Percentiles rank a stretch among this genome's conserved stretches.
Conservation (phyloP, 2,888 invertebrate genomes). For the Amphipoea oculea region DNA sequence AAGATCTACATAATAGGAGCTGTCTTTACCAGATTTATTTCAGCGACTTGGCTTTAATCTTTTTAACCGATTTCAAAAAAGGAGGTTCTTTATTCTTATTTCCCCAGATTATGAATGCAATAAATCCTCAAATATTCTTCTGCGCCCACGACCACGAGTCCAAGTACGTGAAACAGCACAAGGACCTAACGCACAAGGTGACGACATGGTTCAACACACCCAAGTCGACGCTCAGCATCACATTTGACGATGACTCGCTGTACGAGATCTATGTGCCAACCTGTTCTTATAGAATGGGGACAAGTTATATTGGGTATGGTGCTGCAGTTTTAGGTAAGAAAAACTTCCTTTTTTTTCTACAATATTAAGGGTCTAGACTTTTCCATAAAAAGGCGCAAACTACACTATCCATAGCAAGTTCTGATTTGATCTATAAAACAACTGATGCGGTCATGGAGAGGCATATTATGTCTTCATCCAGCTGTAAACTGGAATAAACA, state of each 20-base stretch:
- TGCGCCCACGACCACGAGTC: constrained; percentile 94
- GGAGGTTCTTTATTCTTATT: too few relatives aligned
- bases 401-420: background rate
- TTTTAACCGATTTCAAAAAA: too few relatives aligned
- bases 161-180: constrained; percentile 88
- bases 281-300: constrained; percentile 99
- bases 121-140: constrained; percentile 84
- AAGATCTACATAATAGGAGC: background rate
- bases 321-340: constrained; percentile 93
- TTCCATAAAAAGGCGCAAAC: background rate
- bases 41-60: too few relatives aligned
- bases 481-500: background rate
- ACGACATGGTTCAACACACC: constrained; percentile 69
- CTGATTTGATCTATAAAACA: background rate
- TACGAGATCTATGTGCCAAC: constrained; percentile 97
- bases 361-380: too few relatives aligned
- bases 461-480: too few relatives aligned
- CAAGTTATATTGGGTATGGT: constrained; percentile 95
- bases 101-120: constrained; percentile 92
- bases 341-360: constrained; percentile 15
- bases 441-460: background rate
- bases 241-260: constrained; percentile 75
- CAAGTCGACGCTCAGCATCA: constrained; percentile 73
- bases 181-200: constrained; percentile 69
- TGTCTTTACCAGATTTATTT: too few relatives aligned